Conservation (phyloP, 2,113 vertebrate species). For the Odontesthes bonariensis region DNA sequence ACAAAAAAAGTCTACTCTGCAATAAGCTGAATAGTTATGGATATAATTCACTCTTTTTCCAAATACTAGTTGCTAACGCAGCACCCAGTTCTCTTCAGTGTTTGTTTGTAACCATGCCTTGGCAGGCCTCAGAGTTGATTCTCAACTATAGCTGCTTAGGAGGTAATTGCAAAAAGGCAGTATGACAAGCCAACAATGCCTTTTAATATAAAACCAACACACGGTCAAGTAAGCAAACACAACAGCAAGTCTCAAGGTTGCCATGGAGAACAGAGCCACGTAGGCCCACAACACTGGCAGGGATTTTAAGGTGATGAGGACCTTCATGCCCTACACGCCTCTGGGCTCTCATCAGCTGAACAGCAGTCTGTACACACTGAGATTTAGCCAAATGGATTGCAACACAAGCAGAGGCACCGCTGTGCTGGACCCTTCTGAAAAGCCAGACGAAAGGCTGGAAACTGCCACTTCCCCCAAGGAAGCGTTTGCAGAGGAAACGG, state of each 20-base stretch:
- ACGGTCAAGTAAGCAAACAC: slow-evolving; percentile 27
- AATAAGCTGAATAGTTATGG: too few species aligned
- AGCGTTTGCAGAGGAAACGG: slow-evolving; percentile 12
- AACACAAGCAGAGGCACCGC: slow-evolving; percentile 65
- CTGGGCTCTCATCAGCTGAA: slow-evolving; percentile 27
- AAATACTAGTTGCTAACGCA: slow-evolving; percentile 32
- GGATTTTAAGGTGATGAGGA: slow-evolving; percentile 50
- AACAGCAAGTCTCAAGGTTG: slow-evolving; percentile 67
- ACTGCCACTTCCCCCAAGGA: slow-evolving; percentile 43
- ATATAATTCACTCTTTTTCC: too few species aligned
- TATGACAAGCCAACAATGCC: slow-evolving; percentile 54
- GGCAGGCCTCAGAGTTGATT: slow-evolving; percentile 68
- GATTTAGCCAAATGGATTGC: slow-evolving; percentile 69
- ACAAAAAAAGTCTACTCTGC: too few species aligned
- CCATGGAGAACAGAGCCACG: slow-evolving; percentile 68
- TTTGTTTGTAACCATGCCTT: slow-evolving; percentile 74
- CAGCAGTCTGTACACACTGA: not conserved
- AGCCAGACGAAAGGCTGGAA: slow-evolving; percentile 64
- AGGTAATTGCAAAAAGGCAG: slow-evolving; percentile 53
- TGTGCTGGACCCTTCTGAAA: slow-evolving; percentile 69
- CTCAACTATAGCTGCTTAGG: slow-evolving; percentile 70
- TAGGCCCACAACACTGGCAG: slow-evolving; percentile 56
- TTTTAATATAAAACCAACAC: slow-evolving; percentile 57
- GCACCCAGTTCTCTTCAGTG: slow-evolving; percentile 32
- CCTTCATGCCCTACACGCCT: slow-evolving; percentile 23